phyloP scores from a whole-genome alignment of 2,797 vertebrate genomes.

The Buceros bicornis region DNA sequence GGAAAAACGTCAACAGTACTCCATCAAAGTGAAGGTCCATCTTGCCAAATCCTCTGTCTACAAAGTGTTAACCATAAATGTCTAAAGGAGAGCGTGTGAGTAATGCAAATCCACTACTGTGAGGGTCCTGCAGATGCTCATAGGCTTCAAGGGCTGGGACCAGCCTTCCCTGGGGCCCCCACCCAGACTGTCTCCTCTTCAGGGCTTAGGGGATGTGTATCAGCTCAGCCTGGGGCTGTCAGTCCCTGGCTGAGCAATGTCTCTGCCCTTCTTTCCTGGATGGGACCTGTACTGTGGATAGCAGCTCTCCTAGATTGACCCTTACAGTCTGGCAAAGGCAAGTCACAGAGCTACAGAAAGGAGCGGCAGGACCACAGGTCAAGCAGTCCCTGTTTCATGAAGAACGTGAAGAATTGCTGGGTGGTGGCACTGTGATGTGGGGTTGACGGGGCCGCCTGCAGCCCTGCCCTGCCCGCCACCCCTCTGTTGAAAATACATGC shows the following conservation, averaged over 20 bases:
- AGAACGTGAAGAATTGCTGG: not conserved
- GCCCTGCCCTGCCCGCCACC: accelerated
- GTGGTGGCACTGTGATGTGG: not conserved
- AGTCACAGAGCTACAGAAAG: not conserved
- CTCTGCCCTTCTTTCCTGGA: not conserved
- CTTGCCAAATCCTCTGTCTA: not conserved
- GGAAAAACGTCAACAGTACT: not conserved
- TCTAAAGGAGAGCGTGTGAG: not conserved
- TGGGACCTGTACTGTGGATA: too few relatives aligned
- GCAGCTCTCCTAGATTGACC: not conserved
- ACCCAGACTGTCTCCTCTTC: not conserved
- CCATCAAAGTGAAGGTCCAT: accelerated
- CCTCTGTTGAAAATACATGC: not conserved
- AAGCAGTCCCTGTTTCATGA: not conserved
- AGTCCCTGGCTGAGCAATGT: not conserved
- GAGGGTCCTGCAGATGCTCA: not conserved
- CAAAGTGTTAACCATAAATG: not conserved
- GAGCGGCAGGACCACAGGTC: not conserved
- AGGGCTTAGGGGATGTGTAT: not conserved
- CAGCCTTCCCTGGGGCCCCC: not conserved
- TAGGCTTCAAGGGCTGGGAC: not conserved
- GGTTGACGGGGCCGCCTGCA: accelerated
- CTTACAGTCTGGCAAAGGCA: not conserved
- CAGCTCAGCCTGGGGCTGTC: not conserved
- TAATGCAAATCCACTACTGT: not conserved